Evolutionary conservation across 2,797 vertebrate species (phyloP).

Genomic region (Hirundo rustica): DNA sequence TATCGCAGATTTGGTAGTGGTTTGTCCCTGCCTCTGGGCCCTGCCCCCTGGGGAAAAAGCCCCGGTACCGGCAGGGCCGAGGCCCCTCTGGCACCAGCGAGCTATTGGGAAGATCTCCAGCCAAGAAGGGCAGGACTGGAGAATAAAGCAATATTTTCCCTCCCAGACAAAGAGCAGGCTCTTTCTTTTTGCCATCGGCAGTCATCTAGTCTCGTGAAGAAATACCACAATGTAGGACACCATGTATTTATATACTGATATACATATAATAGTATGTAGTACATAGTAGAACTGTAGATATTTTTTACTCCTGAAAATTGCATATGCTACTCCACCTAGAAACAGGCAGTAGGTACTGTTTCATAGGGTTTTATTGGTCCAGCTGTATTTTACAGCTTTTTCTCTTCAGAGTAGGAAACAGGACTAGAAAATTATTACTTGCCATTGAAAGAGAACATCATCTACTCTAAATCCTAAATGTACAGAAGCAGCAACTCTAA

Average conservation of each 20-base stretch:
- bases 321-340: not conserved
- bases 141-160: too few relatives aligned
- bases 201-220: too few relatives aligned
- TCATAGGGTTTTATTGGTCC: not conserved
- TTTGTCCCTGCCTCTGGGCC: too few relatives aligned
- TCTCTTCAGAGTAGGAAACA: not conserved
- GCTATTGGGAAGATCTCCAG: too few relatives aligned
- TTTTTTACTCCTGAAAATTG: not conserved
- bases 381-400: not conserved
- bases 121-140: too few relatives aligned
- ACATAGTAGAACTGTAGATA: not conserved
- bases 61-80: too few relatives aligned
- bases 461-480: not conserved
- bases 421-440: not conserved
- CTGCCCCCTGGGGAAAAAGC: too few relatives aligned
- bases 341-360: not conserved
- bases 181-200: too few relatives aligned
- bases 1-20: too few relatives aligned
- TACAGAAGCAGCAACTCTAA: not conserved
- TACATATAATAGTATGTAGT: not conserved
- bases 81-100: too few relatives aligned
- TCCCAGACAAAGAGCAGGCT: too few relatives aligned
- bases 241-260: not conserved
- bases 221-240: too few relatives aligned
- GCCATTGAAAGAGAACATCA: accelerated